Base-by-base conservation (phyloP, 2,113 vertebrate species). In the Perca flavescens region DNA sequence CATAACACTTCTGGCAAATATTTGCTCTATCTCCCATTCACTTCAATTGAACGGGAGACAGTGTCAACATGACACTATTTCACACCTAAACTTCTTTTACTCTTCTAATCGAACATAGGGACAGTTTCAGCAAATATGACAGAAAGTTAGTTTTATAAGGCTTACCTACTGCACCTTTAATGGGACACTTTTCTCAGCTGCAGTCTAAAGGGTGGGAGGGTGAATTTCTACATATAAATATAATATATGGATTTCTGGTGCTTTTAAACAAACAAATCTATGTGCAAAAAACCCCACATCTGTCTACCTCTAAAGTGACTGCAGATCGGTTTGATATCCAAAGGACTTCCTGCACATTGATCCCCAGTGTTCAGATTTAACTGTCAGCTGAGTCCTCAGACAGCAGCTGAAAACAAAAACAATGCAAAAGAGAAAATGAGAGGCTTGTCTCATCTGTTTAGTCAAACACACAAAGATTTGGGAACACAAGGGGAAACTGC, bases 381-480 rank as follows among this genome's bases (percentile, higher is more conserved):
- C 61, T 25, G 56, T 86, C 81, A 85, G 61, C 66, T 49, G 63
- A 79, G 46, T 80, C 79, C 36, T 76, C 50, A 76, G 31, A 58
- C 67, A 43, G 71, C 84, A 80, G 76, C 74, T 73, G 77, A 66
- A 71, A 70, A 80, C 64, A 50, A 14, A 31, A 78, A 60, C 69
- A 43, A 25, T 21, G 15, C 31, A 13, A 15, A 22, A 34, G 34
- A 65, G 21, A n/a, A 57, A 82, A 71, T 43, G 2, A 67, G 8
- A 57, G 65, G 49, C 56, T 62, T 1, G 53, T 77, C 74, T 79
- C 74, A 72, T 85, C 79, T 79, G 84, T 79, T 86, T 15, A 58
- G 53, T 78, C 71, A 62, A 69, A 82, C 43, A 5, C n/a, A 15
- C 31, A 68, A 47, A 68, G 66, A 72, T 69, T 17, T 68, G 43